These are phyloP conservation scores for Neocloeon triangulifer DNA, from an alignment of 1,140 invertebrate genomes.

Conservation along the genomic window DNA sequence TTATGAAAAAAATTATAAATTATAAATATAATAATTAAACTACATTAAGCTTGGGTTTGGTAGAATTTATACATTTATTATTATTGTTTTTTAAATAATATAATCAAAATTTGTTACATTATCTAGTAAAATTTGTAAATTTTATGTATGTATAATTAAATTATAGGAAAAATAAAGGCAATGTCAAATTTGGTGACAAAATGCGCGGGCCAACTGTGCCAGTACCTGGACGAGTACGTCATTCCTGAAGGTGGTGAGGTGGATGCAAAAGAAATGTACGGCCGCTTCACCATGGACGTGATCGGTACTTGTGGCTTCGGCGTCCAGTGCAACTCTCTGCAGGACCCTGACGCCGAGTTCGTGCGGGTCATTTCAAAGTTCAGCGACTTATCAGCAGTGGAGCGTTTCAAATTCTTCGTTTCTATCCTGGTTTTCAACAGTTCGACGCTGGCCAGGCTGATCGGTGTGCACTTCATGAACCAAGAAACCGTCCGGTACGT, in stretches of 20 bases:
- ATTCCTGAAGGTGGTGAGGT: no score
- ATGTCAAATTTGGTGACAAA: conserved; percentile 16
- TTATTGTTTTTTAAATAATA: no score
- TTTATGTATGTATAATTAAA: no score
- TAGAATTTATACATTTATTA: no score
- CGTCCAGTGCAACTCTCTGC: conserved; percentile 25
- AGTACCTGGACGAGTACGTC: no score
- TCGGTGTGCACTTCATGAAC: neutral
- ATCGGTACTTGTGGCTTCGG: conserved; percentile 33
- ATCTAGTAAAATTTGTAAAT: no score
- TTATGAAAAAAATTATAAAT: no score
- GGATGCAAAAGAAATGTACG: conserved; percentile 20
- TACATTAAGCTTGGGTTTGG: no score
- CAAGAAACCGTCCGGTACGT: neutral
- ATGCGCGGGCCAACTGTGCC: no score
- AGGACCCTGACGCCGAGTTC: conserved; percentile 12
- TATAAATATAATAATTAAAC: no score
- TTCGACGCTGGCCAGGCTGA: neutral
- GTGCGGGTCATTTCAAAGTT: neutral
- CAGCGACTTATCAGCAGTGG: neutral
- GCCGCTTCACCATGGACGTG: conserved; percentile 30
- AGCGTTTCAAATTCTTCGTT: conserved; percentile 1
- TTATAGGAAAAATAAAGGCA: conserved; percentile 26
- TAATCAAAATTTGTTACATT: no score
- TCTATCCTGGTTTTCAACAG: neutral